phyloP scores from a whole-genome alignment of 2,797 vertebrate genomes.

The Sciaenops ocellatus region DNA sequence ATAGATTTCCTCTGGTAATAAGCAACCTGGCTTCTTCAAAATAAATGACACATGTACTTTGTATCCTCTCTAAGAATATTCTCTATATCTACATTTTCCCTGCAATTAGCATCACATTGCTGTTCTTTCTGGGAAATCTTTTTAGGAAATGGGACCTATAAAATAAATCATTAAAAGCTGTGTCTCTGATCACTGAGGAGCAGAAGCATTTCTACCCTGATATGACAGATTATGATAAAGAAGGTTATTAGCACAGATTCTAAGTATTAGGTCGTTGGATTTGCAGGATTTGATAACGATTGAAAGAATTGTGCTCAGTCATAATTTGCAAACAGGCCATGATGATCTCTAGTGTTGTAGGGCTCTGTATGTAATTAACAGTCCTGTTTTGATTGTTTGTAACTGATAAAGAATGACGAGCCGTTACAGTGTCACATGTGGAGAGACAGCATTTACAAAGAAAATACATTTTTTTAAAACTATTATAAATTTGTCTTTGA shows the following conservation, averaged over 20 bases:
- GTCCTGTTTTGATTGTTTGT: constrained; percentile 51
- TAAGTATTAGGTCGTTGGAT: not conserved
- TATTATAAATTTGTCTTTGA: constrained; percentile 56
- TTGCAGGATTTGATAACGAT: not conserved
- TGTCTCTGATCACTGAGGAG: not conserved
- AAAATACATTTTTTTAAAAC: constrained; percentile 46
- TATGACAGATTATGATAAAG: not conserved
- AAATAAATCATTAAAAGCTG: not conserved
- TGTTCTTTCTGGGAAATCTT: not conserved
- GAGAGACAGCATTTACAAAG: constrained; percentile 53
- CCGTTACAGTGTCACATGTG: constrained; percentile 51
- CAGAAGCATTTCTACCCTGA: constrained; percentile 5
- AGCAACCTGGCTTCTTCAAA: not conserved
- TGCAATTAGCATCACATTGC: not conserved
- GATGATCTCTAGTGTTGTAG: not conserved
- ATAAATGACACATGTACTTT: not conserved
- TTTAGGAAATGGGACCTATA: constrained; percentile 11
- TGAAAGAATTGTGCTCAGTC: too few species aligned
- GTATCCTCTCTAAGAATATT: not conserved
- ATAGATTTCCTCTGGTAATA: not conserved
- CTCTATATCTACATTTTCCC: too few species aligned
- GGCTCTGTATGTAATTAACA: constrained; percentile 46
- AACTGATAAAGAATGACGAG: constrained; percentile 31
- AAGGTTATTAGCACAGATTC: not conserved
- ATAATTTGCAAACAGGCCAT: not conserved